A percentile compares a stretch with the other conserved stretches of the same genome.
Conservation (phyloP, 2,113 vertebrate species). For the Xiphophorus hellerii region DNA sequence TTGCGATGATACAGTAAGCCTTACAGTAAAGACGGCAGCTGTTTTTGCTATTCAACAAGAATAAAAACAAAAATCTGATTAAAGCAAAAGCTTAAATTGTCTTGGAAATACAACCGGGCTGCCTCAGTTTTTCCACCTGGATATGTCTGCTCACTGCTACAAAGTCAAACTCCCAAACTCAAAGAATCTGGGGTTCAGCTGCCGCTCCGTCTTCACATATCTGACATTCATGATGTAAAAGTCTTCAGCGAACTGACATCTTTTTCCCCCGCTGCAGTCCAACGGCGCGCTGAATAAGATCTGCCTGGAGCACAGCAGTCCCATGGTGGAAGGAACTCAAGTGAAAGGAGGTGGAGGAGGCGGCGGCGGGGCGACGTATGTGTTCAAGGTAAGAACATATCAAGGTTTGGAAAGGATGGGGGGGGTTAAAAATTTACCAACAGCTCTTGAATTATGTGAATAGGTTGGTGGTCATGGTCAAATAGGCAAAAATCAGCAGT, state of each 20-base stretch:
- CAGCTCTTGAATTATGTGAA: neutral
- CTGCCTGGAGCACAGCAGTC: constrained; percentile 90
- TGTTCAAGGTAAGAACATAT: constrained; percentile 89
- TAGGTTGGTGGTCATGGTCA: neutral
- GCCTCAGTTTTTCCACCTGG: constrained; percentile 6
- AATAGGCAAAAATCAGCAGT: neutral
- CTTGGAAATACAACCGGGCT: neutral
- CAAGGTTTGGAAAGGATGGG: neutral
- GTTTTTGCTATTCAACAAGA: neutral
- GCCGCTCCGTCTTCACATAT: constrained; percentile 18
- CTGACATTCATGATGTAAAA: constrained; percentile 22
- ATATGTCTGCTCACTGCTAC: constrained; percentile 30
- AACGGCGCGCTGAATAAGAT: constrained; percentile 87
- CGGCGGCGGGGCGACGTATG: constrained; percentile 93
- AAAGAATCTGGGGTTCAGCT: constrained; percentile 23
- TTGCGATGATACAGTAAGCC: neutral
- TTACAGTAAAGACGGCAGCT: neutral
- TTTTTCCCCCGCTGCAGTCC: constrained; percentile 74
- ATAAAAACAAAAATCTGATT: neutral
- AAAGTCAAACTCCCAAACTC: constrained; percentile 19
- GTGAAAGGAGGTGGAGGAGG: constrained; percentile 93
- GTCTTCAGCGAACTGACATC: constrained; percentile 39
- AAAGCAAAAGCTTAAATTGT: neutral
- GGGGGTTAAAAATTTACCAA: neutral
- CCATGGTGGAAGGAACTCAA: constrained; percentile 89